Evolutionary conservation across 2,797 vertebrate species (phyloP).

Genomic region (Ptychobarbus kaznakovi): DNA sequence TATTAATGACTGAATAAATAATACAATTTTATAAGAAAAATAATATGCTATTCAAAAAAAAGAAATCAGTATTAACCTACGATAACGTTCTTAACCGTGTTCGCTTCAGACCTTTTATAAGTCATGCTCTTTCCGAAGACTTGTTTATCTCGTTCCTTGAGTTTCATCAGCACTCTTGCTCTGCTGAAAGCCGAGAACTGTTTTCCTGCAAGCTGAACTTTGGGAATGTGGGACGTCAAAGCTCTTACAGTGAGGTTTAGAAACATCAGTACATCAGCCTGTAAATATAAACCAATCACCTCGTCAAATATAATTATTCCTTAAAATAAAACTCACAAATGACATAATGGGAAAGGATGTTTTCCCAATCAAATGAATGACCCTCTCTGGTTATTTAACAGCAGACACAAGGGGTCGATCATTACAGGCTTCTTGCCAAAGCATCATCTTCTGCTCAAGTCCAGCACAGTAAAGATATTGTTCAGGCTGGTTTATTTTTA

Average conservation of each 20-base stretch:
- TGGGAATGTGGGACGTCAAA: slow-evolving; percentile 14
- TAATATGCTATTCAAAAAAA: not conserved
- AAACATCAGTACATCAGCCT: not conserved
- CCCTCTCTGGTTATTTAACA: slow-evolving; percentile 28
- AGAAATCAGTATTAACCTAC: not conserved
- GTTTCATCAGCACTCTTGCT: slow-evolving; percentile 37
- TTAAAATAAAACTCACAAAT: slow-evolving; percentile 21
- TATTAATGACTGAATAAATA: not conserved
- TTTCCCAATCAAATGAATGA: slow-evolving; percentile 26
- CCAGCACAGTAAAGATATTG: slow-evolving; percentile 1
- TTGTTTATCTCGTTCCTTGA: slow-evolving; percentile 58
- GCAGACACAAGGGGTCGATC: slow-evolving; percentile 2
- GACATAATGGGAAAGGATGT: slow-evolving; percentile 13
- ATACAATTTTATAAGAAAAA: not conserved
- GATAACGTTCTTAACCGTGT: not conserved
- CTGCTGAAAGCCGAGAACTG: slow-evolving; percentile 37
- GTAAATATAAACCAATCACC: not conserved
- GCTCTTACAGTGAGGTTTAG: not conserved
- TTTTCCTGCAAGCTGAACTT: slow-evolving; percentile 23
- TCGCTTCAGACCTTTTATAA: slow-evolving; percentile 25
- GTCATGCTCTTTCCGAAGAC: slow-evolving; percentile 51
- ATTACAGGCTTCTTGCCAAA: slow-evolving; percentile 12
- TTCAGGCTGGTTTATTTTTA: slow-evolving; percentile 29
- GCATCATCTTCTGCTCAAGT: not conserved
- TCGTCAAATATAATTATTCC: not conserved